Base-by-base conservation (phyloP, 2,797 vertebrate genomes). In the Anabas testudineus region DNA sequence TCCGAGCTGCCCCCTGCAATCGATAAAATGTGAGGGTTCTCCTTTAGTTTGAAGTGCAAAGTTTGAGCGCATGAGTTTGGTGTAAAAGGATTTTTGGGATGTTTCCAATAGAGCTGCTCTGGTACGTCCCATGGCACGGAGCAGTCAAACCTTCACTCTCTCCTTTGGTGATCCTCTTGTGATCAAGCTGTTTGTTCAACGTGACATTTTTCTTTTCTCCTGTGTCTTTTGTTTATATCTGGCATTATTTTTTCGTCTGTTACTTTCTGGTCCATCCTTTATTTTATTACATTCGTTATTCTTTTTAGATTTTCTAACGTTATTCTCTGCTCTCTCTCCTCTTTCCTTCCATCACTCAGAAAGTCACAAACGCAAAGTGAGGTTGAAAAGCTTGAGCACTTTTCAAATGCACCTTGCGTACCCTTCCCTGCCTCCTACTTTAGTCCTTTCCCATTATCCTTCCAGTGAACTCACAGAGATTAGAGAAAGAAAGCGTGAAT, bases 41-140 rank as follows among this genome's bases (percentile, higher is more conserved):
- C 66, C 53, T 71, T 52, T 15, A 53, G 59, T 49, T 67, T 78
- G 52, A 37, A 70, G 57, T 53, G 55, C 63, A 80, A 59, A 77
- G 65, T 80, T 52, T 48, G 30, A 61, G 36, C 21, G 28, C 24
- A n/a, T n/a, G 45, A 74, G 60, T 74, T 67, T 32, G 2, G 22
- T 24, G 46, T 18, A 0, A 28, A 49, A 59, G 1, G 18, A n/a
- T 48, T 52, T 76, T 18, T 51, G 63, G 60, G 42, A 56, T 47
- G 64, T 75, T 73, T 80, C 61, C 55, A 36, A 18, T 48, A 0
- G 5, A 30, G 53, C 24, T 42, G 9, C n/a, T 45, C 43, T 45
- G 18, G n/a, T n/a, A n/a, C n/a, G n/a, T 60, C 51, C 48, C 19
- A 64, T 43, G 49, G 37, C 34, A n/a, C 37, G 49, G 36, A 60